Evolutionary conservation across 2,888 invertebrate genomes (phyloP), one percentile per base, ranked within the genome.

Genomic region (Gymnoscelis rufifasciata): DNA sequence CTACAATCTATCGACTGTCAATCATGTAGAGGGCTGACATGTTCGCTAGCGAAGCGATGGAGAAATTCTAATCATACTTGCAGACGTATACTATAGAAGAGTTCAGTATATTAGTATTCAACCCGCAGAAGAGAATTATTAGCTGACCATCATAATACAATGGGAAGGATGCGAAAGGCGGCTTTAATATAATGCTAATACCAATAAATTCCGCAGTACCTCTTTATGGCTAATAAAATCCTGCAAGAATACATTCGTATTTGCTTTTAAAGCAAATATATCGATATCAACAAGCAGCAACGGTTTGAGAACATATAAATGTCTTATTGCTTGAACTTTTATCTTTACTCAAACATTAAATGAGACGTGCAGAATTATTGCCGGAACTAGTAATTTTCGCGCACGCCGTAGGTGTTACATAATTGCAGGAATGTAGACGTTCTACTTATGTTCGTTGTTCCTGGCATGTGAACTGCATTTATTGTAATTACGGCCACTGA

Each of bases 401-500:
- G 44, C 55, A 57, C 60, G 57, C 58, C 59, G 52, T 62, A 69
- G 63, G 68, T 73, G 72, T 77, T 79, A 63, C 67, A 68, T 76
- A 79, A 82, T 76, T 75, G 67, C 68, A 68, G 69, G 73, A 74
- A 78, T 75, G 74, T 68, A 68, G 68, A 66, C 70, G 63, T 68
- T 71, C 62, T 57, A 60, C 60, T 64, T 68, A 66, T 62, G 66
- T 71, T 68, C 60, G 59, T 59, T 60, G 74, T 74, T 77, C 78
- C 74, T 74, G 76, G 73, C 72, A 77, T 77, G 78, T 74, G 76
- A 74, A 73, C 77, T 66, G 73, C 78, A 77, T 78, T 83, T 83
- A 83, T 81, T 78, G 75, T 82, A 84, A 84, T 84, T 82, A 83
- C 74, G 74, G 66, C 61, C 70, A 66, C 68, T 71, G 71, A 70